A percentile compares a stretch with the other conserved stretches of the same genome.
These are phyloP conservation scores for Serilophus lunatus DNA, from an alignment of 2,113 vertebrate genomes.

Conservation along the genomic window DNA sequence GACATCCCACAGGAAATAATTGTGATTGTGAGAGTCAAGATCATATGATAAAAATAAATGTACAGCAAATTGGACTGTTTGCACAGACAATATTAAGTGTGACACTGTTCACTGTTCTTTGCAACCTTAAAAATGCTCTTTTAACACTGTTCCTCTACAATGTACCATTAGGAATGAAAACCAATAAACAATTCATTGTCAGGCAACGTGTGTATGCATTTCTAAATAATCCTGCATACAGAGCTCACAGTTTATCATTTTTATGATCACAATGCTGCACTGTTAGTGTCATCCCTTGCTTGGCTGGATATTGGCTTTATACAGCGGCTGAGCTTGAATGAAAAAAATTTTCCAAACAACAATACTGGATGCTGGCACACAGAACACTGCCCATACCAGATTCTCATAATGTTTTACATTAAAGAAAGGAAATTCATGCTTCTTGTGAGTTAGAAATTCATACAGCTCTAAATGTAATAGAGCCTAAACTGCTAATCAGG, in stretches of 20 bases:
- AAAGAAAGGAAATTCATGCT: background rate
- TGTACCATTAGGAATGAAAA: background rate
- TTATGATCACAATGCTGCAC: background rate
- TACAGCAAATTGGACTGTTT: background rate
- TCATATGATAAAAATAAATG: background rate
- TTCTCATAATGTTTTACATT: background rate
- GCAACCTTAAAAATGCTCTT: background rate
- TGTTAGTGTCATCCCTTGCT: background rate
- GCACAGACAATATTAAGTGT: background rate
- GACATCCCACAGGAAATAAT: background rate
- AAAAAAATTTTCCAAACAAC: constrained; percentile 20
- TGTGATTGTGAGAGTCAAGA: background rate
- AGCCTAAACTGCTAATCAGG: background rate
- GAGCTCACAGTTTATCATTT: background rate
- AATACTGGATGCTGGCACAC: constrained; percentile 28
- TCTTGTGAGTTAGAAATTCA: background rate
- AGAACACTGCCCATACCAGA: background rate
- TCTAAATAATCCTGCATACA: background rate
- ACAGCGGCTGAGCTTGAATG: background rate
- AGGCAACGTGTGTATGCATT: background rate
- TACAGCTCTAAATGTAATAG: background rate
- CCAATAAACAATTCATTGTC: background rate
- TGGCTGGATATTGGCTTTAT: background rate
- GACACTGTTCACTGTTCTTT: background rate
- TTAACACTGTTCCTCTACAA: background rate